Percentiles rank a stretch among this genome's conserved stretches.
phyloP scores from a whole-genome alignment of 1,140 invertebrate genomes.

The Myzus persicae region DNA sequence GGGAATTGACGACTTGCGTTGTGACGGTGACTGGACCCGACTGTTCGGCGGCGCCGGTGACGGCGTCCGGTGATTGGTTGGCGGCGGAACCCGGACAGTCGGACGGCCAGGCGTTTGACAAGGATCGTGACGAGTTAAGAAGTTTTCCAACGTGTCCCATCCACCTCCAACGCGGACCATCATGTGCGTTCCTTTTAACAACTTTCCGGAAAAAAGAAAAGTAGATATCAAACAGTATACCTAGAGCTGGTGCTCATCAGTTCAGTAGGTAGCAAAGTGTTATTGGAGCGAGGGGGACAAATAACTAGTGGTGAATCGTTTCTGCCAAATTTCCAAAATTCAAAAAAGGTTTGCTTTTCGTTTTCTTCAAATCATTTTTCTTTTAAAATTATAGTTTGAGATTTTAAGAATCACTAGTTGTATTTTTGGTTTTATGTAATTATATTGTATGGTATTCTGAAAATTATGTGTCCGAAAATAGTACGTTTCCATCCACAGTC shows the following conservation, averaged over 20 bases:
- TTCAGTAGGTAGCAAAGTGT: neutral
- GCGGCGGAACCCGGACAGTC: slow-evolving; percentile 44
- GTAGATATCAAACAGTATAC: neutral
- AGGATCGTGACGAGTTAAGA: slow-evolving; percentile 95
- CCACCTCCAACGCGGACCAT: slow-evolving; percentile 98
- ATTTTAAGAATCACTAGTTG: too few relatives aligned
- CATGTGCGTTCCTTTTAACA: slow-evolving; percentile 80
- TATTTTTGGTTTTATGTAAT: too few relatives aligned
- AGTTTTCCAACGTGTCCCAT: slow-evolving; percentile 96
- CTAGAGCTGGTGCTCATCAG: neutral
- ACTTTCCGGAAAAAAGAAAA: slow-evolving; percentile 2
- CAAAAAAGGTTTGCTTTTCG: too few relatives aligned
- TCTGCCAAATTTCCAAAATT: too few relatives aligned
- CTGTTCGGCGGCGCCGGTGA: slow-evolving; percentile 28
- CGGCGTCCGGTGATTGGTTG: neutral
- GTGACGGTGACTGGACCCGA: slow-evolving; percentile 45
- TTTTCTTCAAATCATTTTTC: too few relatives aligned
- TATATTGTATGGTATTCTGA: too few relatives aligned
- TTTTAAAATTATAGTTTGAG: too few relatives aligned
- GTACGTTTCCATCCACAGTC: too few relatives aligned
- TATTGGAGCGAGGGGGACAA: too few relatives aligned
- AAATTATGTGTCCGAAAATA: too few relatives aligned
- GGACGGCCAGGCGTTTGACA: slow-evolving; percentile 73
- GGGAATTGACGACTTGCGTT: slow-evolving; percentile 44
- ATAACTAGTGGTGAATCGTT: too few relatives aligned